Evolutionary conservation across 2,888 invertebrate genomes (phyloP).

Genomic region (Tubulanus polymorphus): DNA sequence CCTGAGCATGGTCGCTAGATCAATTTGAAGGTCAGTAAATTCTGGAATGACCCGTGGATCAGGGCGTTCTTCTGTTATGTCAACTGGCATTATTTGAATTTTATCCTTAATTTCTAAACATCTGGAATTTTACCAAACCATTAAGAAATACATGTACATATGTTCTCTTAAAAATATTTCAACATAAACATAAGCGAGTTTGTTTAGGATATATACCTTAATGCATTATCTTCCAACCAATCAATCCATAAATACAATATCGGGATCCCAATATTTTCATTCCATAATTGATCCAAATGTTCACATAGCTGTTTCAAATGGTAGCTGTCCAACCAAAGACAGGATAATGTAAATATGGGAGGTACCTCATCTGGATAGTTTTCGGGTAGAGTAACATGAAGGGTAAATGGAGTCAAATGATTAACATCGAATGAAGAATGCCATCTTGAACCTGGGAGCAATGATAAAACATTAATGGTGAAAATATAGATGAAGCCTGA

Average conservation of each 20-base stretch:
- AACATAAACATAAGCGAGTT: too few relatives aligned
- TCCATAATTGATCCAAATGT: slow-evolving; percentile 34
- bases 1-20: slow-evolving; percentile 21
- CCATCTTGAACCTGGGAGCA: slow-evolving; percentile 26
- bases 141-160: too few relatives aligned
- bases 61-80: background rate
- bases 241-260: slow-evolving; percentile 38
- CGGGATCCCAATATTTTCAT: slow-evolving; percentile 25
- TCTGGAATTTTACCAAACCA: too few relatives aligned
- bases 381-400: slow-evolving; percentile 32
- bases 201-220: slow-evolving; percentile 26
- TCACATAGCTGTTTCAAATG: slow-evolving; percentile 30
- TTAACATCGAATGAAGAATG: slow-evolving; percentile 25
- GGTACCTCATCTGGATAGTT: slow-evolving; percentile 32
- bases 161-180: too few relatives aligned
- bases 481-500: too few relatives aligned
- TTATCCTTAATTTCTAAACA: background rate
- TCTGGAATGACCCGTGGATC: slow-evolving; percentile 21
- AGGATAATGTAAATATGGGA: slow-evolving; percentile 31
- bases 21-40: slow-evolving; percentile 18
- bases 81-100: background rate
- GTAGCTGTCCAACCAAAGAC: slow-evolving; percentile 29
- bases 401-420: slow-evolving; percentile 31
- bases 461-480: too few relatives aligned
- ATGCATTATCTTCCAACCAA: slow-evolving; percentile 34